Percentiles rank a stretch among this genome's conserved stretches.
phyloP scores from a whole-genome alignment of 2,797 vertebrate species.

The Lateolabrax maculatus region DNA sequence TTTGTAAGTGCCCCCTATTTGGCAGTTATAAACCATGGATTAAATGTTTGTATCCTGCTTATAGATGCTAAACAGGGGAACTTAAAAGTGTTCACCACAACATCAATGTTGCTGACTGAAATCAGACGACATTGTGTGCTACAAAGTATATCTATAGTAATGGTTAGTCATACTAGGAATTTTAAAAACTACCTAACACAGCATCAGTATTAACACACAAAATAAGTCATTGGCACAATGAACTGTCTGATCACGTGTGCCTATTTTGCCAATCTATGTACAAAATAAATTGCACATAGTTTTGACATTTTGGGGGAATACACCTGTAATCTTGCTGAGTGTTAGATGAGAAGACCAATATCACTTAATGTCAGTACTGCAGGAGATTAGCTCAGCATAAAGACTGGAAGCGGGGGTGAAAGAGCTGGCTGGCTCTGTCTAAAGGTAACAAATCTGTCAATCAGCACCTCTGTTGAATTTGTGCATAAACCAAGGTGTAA shows the following conservation, averaged over 20 bases:
- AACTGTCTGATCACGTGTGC: slow-evolving; percentile 5
- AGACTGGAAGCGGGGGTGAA: not conserved
- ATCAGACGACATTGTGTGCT: slow-evolving; percentile 11
- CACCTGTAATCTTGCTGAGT: not conserved
- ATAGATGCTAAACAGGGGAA: not conserved
- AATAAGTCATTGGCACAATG: slow-evolving; percentile 24
- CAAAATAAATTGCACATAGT: slow-evolving; percentile 4
- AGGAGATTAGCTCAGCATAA: not conserved
- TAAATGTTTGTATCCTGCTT: not conserved
- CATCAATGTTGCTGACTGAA: slow-evolving; percentile 19
- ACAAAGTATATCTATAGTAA: slow-evolving; percentile 23
- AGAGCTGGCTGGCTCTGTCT: not conserved
- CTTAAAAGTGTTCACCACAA: not conserved
- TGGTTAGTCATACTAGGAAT: slow-evolving; percentile 15
- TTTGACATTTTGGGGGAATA: slow-evolving; percentile 4
- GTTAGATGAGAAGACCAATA: not conserved
- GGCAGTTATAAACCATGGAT: not conserved
- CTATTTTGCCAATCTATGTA: slow-evolving; percentile 11
- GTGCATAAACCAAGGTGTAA: not conserved
- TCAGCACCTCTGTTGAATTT: too few species aligned
- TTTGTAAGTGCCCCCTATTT: not conserved
- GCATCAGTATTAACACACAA: slow-evolving; percentile 20
- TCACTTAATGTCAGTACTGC: not conserved
- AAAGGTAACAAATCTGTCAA: too few species aligned
- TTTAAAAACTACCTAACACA: slow-evolving; percentile 29